Evolutionary conservation across 1,140 invertebrate genomes (phyloP), one percentile per base, ranked within the genome.

Genomic region (Pentalonia nigronervosa): DNA sequence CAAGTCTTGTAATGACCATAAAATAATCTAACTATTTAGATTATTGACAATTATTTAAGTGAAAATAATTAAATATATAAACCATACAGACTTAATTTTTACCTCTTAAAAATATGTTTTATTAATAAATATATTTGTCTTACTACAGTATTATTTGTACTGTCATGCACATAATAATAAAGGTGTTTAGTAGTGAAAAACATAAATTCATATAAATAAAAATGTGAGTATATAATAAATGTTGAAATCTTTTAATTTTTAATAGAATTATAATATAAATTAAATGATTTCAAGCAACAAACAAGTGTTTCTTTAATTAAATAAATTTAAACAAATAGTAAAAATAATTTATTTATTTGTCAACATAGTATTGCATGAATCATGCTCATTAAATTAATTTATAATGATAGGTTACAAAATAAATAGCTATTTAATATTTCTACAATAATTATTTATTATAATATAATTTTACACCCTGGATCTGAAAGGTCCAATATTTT

Each of bases 401-500:
- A 36, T 17, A 41, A 91, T 45, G 9, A 67, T 91, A 86, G 83
- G 83, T 41, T 67, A 60, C 36, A 60, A 91, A 30, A 47, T 91
- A 60, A 34, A 91, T 45, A 36, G 21, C 30, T 91, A 47, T 91
- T 67, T 23, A 91, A 91, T 45, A 45, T 45, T 34, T 67, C 90
- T 48, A 76, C 14, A 91, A 91, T 67, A 41, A 76, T 86, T 86
- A 14, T 48, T n/a, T n/a, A 45, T 23, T 34, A 45, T 20, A 30
- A 91, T 76, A 76, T 76, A 76, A 76, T 34, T 76, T 14, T 20
- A 14, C 0, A 0, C 30, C 30, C 14, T n/a, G 60, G 6, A 76
- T n/a, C n/a, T n/a, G 60, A 76, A 76, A 17, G 30, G 1, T 76
- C 14, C 30, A 76, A 76, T n/a, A 11, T 34, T 76, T 76, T 14